Base-by-base conservation (phyloP, 2,797 vertebrate species). In the Chelmon rostratus region DNA sequence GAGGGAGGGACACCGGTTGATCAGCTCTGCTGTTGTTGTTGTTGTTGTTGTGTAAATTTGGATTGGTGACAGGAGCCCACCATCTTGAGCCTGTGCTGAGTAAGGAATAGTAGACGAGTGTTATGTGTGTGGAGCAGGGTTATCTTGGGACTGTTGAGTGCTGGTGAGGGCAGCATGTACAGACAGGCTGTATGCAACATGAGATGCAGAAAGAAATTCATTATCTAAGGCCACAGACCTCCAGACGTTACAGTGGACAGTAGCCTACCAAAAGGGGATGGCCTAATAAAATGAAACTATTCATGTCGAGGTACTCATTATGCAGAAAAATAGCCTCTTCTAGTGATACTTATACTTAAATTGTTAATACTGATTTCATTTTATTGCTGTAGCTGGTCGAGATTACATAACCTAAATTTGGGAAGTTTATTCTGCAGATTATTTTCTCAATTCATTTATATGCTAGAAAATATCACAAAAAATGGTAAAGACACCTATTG, bases 121-220 rank as follows among this genome's bases (percentile, higher is more conserved):
- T 72, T 81, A 31, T 67, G 72, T 63, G 44, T 73, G 56, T 53
- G 6, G 4, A 42, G 23, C 47, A 31, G 44, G 74, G 78, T 83
- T 89, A 85, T 88, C 71, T 84, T 38, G 33, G 77, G 73, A 83
- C 85, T 73, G 67, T 49, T 18, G 38, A 56, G 68, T 49, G 63
- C 73, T 82, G 66, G 40, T 56, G 57, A 73, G 74, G 71, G 35
- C 62, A 56, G 67, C 61, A 54, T 86, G 59, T 69, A 59, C 62
- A 84, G 81, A 81, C 75, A 73, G 49, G 46, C 76, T 69, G 79
- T 28, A 47, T 79, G 84, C 64, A 90, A 91, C 52, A 83, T 63
- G 80, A 92, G 81, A 73, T 62, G 38, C 80, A 78, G 65, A 46
- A 40, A 58, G 31, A 68, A 61, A 59, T 81, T 73, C 47, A 71